Base-by-base conservation (phyloP, 2,113 vertebrate species). In the Burhinus bistriatus region DNA sequence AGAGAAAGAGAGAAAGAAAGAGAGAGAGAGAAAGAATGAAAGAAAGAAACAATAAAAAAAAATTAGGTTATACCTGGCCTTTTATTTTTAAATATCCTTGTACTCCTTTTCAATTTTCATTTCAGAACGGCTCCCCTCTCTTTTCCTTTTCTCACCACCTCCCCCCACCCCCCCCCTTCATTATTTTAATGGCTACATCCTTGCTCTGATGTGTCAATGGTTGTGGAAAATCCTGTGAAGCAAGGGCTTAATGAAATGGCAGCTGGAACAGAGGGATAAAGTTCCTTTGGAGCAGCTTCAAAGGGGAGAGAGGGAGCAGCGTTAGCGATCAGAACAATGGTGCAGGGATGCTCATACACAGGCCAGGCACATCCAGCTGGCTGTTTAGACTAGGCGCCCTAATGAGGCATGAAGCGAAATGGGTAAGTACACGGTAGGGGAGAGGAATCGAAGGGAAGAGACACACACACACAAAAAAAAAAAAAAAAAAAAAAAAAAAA, bases 231-330 rank as follows among this genome's bases (percentile, higher is more conserved):
- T 97, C 96, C 97, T 91, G 91, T 97, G 97, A 97, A 98, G 97
- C 90, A 95, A 91, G 83, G 59, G 92, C 95, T 98, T 98, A 98
- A 98, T 97, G 97, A 98, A 98, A 97, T 30, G 93, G 97, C 98
- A 98, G 96, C 97, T 98, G 97, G 98, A 98, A 97, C 93, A 97
- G 95, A 98, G 80, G 98, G 97, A 98, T 98, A 98, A 98, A 98
- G 97, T 98, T 98, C 96, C 96, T 97, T 97, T 98, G 97, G 97
- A 98, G 89, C 57, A 52, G 96, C 97, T 98, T 98, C 98, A 98
- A 98, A 98, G 96, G 68, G 77, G 93, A 95, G 72, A 19, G 4
- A 89, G 83, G 87, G 32, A 92, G 62, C 91, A 45, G 57, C 26
- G 40, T 94, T 90, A 94, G 83, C 0, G 6, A 91, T 38, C 6